Base-by-base conservation (phyloP, 2,888 invertebrate genomes). In the Leptura quadrifasciata region DNA sequence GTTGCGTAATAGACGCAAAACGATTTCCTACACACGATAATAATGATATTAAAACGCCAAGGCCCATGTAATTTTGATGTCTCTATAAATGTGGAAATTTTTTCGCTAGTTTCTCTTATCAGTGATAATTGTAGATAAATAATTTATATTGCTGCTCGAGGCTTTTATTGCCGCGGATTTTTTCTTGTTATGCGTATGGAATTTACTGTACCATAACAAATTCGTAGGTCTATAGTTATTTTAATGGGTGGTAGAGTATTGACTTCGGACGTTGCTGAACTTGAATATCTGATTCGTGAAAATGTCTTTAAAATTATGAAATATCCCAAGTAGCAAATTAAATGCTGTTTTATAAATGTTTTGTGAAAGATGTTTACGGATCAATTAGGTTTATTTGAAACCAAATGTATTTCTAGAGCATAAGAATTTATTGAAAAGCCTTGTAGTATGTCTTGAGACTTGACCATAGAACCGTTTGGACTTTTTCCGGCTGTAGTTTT, bases 1-100 rank as follows among this genome's bases (percentile, higher is more conserved):
- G 81, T 85, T 85, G 82, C 83, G 82, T 83, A 85, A 85, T 72
- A 24, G 67, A 77, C 73, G 79, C 77, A 77, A 76, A 76, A 75
- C 74, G 79, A 77, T 80, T 79, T 80, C 79, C 80, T 79, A 80
- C 78, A 76, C 76, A 65, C 65, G 52, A 52, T 71, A 35, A 35
- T 35, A n/a, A 27, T 57, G 35, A 31, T 63, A 67, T 73, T 67
- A 64, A 72, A 69, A 75, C 35, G 24, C 70, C 70, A 57, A 69
- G 61, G 64, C 58, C 31, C 63, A 24, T 55, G 27, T 39, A 39
- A 63, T 39, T 63, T 31, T 63, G 17, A 39, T 35, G 35, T 35
- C 63, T 63, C 4, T 61, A 57, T 21, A 9, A 21, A n/a, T 15
- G 65, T 21, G 39, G 39, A 35, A 64, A 15, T 20, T 20, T 65